Evolutionary conservation across 2,113 vertebrate genomes (phyloP), one percentile per base, ranked within the genome.

Genomic region (Pterocles gutturalis): DNA sequence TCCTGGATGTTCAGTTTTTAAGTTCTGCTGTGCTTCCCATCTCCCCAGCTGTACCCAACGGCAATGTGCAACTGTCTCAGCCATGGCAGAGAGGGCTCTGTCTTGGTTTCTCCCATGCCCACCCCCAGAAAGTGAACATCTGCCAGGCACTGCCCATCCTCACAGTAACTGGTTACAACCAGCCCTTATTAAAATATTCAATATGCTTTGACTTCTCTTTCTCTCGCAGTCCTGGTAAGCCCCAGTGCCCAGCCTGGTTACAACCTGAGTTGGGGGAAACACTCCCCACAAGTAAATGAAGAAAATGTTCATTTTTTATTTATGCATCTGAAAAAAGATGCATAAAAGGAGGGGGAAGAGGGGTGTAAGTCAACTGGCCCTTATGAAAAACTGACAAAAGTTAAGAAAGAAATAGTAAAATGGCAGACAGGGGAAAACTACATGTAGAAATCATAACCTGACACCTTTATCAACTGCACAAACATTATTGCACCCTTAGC

Each of bases 11-110:
- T 33, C 43, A 41, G 17, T 80, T 86, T 69, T 28, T 43, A 46
- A 86, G n/a, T 13, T 65, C 14, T 69, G 54, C 48, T 54, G 51
- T 43, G 17, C 17, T 62, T 53, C 57, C 38, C 31, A 13, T 25
- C 46, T 45, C 45, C 0, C 0, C 3, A n/a, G 45, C 38, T 29
- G 36, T 24, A 48, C 31, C 31, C 3, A 3, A 49, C 3, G 33
- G 25, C 43, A 76, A 36, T 0, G 22, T 36, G 13, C 51, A 54
- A 13, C 29, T 17, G 14, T 31, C 18, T 54, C 51, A 65, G 26
- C 34, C n/a, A 12, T 0, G 0, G 67, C 38, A 69, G 55, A 67
- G 60, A 9, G n/a, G 21, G 33, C 10, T 57, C 49, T 84, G 33
- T 38, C 26, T 71, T 71, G 36, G 25, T 29, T 71, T 65, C 62